Percentiles rank a stretch among this genome's conserved stretches.
Conservation (phyloP, 2,888 invertebrate species). For the Blastobasis adustella region DNA sequence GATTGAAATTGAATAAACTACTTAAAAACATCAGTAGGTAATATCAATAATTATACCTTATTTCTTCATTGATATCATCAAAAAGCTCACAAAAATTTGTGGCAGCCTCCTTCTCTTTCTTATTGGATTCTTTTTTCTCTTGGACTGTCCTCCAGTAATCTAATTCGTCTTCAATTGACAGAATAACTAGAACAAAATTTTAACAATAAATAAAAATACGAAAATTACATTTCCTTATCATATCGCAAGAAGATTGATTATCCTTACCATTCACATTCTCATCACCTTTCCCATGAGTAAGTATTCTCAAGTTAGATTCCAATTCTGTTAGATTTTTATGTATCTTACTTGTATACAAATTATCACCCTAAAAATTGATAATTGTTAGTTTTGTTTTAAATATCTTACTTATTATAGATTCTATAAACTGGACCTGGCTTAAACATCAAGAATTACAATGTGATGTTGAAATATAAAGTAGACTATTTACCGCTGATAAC, state of each 20-base stretch:
- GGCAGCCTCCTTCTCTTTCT: conserved; percentile 74
- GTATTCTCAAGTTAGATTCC: conserved; percentile 52
- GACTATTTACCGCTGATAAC: conserved; percentile 43
- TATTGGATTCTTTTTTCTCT: conserved; percentile 61
- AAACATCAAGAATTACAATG: too few species aligned
- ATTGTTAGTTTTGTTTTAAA: too few species aligned
- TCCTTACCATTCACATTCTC: conserved; percentile 46
- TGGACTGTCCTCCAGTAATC: conserved; percentile 79
- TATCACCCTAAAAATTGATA: conserved; percentile 43
- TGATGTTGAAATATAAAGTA: too few species aligned
- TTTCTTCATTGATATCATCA: conserved; percentile 77
- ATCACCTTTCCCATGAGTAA: conserved; percentile 53
- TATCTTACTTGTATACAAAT: conserved; percentile 55
- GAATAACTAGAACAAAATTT: conserved; percentile 67
- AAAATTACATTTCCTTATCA: not conserved
- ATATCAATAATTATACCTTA: conserved; percentile 47
- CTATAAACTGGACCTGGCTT: too few species aligned
- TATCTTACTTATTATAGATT: too few species aligned
- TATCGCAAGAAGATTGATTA: not conserved
- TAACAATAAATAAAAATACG: conserved; percentile 3
- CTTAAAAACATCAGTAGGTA: too few species aligned
- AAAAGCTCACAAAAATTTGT: conserved; percentile 75
- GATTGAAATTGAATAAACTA: too few species aligned
- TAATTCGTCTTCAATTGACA: conserved; percentile 81
- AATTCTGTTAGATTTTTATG: conserved; percentile 58